Evolutionary conservation across 2,797 vertebrate species (phyloP).

Genomic region (Pipistrellus kuhlii): DNA sequence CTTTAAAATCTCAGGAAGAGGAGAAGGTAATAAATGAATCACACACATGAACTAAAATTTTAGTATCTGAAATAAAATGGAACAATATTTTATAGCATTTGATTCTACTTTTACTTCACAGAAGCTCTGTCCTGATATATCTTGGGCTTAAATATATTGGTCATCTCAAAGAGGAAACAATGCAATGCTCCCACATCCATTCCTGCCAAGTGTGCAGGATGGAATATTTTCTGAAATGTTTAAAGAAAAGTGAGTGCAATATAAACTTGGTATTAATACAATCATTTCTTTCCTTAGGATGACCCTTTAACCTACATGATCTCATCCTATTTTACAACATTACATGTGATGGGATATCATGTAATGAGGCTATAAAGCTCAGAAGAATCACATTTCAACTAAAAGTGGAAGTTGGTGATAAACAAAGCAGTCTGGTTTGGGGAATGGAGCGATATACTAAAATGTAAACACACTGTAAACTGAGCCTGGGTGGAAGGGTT

Average conservation of each 20-base stretch:
- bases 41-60: neutral
- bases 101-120: constrained; percentile 7
- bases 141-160: neutral
- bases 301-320: constrained; percentile 30
- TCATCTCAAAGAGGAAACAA: constrained; percentile 54
- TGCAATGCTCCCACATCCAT: neutral
- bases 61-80: neutral
- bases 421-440: constrained; percentile 59
- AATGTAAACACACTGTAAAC: constrained; percentile 58
- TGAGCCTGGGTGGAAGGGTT: neutral
- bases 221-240: constrained; percentile 66
- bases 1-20: constrained; percentile 35
- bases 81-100: constrained; percentile 44
- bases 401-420: constrained; percentile 50
- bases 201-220: constrained; percentile 24
- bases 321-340: constrained; percentile 14
- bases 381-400: constrained; percentile 61
- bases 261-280: constrained; percentile 71
- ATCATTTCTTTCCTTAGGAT: constrained; percentile 60
- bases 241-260: constrained; percentile 46
- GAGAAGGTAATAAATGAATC: neutral
- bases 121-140: neutral
- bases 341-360: constrained; percentile 13
- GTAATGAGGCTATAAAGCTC: constrained; percentile 15
- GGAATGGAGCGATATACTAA: neutral